Evolutionary conservation across 1,140 invertebrate genomes (phyloP).

Genomic region (Zaprionus capensis): DNA sequence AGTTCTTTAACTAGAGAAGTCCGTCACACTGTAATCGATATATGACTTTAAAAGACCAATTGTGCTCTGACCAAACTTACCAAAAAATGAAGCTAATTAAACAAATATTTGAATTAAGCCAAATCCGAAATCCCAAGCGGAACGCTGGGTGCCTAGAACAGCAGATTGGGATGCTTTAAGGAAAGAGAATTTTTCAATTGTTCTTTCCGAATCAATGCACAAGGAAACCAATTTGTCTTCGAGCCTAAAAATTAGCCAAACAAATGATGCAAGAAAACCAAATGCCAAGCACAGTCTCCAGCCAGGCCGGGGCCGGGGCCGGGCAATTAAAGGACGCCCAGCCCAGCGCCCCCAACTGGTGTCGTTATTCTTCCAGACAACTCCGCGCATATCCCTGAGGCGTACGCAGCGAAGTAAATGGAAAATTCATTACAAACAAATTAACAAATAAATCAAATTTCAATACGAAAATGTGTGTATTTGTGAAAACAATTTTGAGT

Average conservation of each 20-base stretch:
- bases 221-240: conserved; percentile 46
- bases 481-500: conserved; percentile 82
- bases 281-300: conserved; percentile 70
- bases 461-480: conserved; percentile 84
- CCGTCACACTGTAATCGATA: background rate
- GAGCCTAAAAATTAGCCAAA: conserved; percentile 67
- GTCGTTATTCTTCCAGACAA: conserved; percentile 8
- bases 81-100: background rate
- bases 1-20: background rate
- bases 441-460: conserved; percentile 85
- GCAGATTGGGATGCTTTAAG: background rate
- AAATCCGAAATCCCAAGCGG: background rate
- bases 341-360: conserved; percentile 7
- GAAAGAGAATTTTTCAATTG: conserved; percentile 44
- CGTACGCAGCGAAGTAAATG: conserved; percentile 69
- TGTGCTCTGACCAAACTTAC: background rate
- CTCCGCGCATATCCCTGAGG: conserved; percentile 13
- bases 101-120: background rate
- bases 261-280: conserved; percentile 74
- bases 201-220: conserved; percentile 63
- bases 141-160: background rate
- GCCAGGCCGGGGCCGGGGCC: background rate
- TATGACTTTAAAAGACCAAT: background rate
- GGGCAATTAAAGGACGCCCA: conserved; percentile 63
- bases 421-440: conserved; percentile 84